phyloP scores from a whole-genome alignment of 2,888 invertebrate species.

The Trachelus tabidus region DNA sequence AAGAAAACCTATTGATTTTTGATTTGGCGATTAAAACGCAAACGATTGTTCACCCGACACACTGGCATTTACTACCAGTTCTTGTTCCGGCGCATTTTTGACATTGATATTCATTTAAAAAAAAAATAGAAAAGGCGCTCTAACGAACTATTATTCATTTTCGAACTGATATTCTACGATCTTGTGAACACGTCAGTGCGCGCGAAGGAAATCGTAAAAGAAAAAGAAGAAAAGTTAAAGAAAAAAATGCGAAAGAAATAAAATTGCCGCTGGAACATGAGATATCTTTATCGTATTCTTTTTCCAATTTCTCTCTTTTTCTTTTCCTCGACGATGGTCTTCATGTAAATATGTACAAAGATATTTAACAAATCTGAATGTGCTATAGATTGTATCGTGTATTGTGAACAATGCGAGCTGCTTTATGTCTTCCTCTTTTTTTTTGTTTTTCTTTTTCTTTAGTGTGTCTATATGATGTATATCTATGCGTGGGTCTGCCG shows the following conservation, averaged over 20 bases:
- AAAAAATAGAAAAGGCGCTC: not conserved
- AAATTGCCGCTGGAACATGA: conserved; percentile 48
- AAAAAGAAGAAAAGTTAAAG: not conserved
- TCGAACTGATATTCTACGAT: not conserved
- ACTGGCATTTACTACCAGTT: not conserved
- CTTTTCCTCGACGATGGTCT: conserved; percentile 34
- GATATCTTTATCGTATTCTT: conserved; percentile 25
- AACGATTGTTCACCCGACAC: conserved; percentile 22
- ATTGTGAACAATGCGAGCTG: conserved; percentile 51
- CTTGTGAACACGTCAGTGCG: not conserved
- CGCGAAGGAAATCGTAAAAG: not conserved
- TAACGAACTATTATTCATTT: not conserved
- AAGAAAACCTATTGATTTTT: conserved; percentile 16
- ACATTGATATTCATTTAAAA: not conserved
- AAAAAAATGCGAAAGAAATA: conserved; percentile 2
- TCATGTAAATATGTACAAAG: conserved; percentile 56
- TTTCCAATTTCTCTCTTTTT: conserved; percentile 15
- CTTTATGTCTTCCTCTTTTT: conserved; percentile 18
- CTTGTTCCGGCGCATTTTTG: not conserved
- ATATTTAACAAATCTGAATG: conserved; percentile 55
- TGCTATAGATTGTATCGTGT: conserved; percentile 44
- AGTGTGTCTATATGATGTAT: not conserved
- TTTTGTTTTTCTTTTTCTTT: not conserved
- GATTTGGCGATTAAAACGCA: conserved; percentile 16
- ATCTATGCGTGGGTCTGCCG: not conserved